Evolutionary conservation across 2,113 vertebrate species (phyloP).

Genomic region (Megalops atlanticus): DNA sequence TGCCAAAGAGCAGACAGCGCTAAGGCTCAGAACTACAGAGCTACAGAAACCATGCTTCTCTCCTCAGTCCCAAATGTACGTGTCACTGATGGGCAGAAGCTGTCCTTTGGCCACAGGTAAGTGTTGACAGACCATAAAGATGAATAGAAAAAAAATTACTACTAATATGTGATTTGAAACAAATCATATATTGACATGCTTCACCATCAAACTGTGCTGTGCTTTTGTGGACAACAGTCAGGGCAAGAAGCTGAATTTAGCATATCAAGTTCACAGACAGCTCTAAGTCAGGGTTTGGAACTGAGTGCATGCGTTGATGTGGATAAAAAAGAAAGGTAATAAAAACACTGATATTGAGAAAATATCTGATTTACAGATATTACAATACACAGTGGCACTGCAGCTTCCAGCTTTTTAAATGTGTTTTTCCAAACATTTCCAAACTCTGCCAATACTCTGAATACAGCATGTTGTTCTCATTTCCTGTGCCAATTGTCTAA

Average conservation of each 20-base stretch:
- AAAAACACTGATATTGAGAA: not conserved
- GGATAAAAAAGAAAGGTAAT: not conserved
- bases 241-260: not conserved
- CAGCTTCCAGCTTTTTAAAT: no score
- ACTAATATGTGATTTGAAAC: not conserved
- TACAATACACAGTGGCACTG: no score
- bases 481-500: not conserved
- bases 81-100: not conserved
- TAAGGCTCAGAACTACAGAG: slow-evolving; percentile 21
- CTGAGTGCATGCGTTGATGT: not conserved
- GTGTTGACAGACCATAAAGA: slow-evolving; percentile 2
- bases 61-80: not conserved
- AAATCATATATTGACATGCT: not conserved
- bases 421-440: not conserved
- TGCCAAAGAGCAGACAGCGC: slow-evolving; percentile 59
- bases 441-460: not conserved
- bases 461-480: not conserved
- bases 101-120: not conserved
- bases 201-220: not conserved
- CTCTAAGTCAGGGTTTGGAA: no score
- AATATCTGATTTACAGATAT: not conserved
- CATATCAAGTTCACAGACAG: no score
- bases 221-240: not conserved
- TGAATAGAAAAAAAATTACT: slow-evolving; percentile 4
- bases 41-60: not conserved